Conservation (phyloP, 2,113 vertebrate species). For the Oryzias curvinotus region DNA sequence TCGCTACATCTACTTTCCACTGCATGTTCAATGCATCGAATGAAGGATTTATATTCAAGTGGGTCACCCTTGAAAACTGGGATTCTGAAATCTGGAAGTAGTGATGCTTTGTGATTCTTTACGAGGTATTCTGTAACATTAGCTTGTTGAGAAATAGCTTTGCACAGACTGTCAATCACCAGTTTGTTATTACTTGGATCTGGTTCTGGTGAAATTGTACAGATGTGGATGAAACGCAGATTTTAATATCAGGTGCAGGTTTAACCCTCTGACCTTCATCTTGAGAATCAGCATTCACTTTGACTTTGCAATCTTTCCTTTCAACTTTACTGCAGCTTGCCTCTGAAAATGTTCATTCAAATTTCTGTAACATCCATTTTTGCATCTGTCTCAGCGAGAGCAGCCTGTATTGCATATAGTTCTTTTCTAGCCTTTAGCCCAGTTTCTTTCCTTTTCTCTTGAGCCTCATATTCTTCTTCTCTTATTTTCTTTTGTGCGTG, state of each 20-base stretch:
- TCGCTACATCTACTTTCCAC: slow-evolving; percentile 19
- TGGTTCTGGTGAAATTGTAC: background rate
- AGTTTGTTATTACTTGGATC: background rate
- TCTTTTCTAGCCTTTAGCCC: slow-evolving; percentile 30
- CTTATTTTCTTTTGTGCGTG: background rate
- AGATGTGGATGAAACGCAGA: background rate
- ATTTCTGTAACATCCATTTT: slow-evolving; percentile 36
- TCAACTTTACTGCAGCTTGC: background rate
- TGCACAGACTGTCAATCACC: slow-evolving; percentile 27
- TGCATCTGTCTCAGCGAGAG: slow-evolving; percentile 33
- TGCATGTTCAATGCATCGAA: slow-evolving; percentile 4
- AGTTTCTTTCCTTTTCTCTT: slow-evolving; percentile 30
- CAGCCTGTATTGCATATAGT: slow-evolving; percentile 28
- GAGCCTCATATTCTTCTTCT: slow-evolving; percentile 17
- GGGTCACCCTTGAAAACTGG: too few relatives aligned
- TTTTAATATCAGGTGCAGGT: background rate
- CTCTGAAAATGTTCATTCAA: background rate
- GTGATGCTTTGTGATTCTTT: slow-evolving; percentile 36
- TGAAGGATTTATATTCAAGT: slow-evolving; percentile 32
- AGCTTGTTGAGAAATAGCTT: slow-evolving; percentile 39
- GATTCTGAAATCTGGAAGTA: slow-evolving; percentile 36
- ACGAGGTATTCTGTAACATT: slow-evolving; percentile 38
- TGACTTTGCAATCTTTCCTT: background rate
- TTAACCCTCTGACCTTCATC: background rate
- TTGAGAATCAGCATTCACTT: background rate